Evolutionary conservation across 37 sponge, comb jelly and placozoan species (phyloP), one percentile per base, ranked within the genome.

Genomic region (Crambe crambe): DNA sequence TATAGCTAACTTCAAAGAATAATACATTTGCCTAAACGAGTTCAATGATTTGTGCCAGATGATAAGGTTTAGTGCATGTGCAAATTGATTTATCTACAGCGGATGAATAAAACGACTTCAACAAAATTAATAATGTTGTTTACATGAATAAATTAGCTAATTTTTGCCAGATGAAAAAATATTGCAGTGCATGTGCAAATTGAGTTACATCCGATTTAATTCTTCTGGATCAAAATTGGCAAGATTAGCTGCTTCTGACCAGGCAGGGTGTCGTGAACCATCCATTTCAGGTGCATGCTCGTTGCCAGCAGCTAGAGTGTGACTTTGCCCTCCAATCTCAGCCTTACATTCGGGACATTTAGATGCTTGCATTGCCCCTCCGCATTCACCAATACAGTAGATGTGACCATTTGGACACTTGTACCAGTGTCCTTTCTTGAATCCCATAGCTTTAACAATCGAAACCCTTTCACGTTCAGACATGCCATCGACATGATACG

Each of bases 361-460:
- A 17, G 75, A 54, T 61, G 15, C 61, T 63, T 90, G 74, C 36
- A 78, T 80, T 4, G 97, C 95, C 26, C 95, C 97, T 12, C 97
- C 97, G 76, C 97, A 97, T 27, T 97, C 95, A 3, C 87, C 92
- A 58, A 97, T 97, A 41, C 83, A 76, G 75, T 94, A 94, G 40
- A 85, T 59, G 37, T 94, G 95, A 2, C 97, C 92, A 63, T 94
- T 94, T 2, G 82, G 85, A 61, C 97, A 97, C 77, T 92, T 86
- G 71, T 73, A 97, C 96, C 96, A 95, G 59, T 89, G 90, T 23
- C 96, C 93, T 68, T 89, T 84, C 0, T 70, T 37, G 21, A 95
- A 80, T 37, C 90, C 94, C 37, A 95, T 80, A 40, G 93, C 96
- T 37, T 70, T 75, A 32, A 92, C 93, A 17, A 95, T 95, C 58